Conservation (phyloP, 2,113 vertebrate genomes). For the Azemiops feae region DNA sequence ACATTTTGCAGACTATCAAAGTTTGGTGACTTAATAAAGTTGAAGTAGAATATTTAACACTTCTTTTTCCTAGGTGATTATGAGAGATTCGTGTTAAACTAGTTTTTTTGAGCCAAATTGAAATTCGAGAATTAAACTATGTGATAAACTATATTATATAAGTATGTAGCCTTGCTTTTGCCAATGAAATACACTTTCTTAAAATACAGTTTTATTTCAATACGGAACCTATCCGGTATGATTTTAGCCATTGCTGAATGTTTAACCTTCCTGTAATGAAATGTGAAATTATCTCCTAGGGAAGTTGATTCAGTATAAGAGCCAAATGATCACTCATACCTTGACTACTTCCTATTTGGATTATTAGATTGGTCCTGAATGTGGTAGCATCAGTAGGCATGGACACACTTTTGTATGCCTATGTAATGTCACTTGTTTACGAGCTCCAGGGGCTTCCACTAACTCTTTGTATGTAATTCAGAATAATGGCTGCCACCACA, state of each 20-base stretch:
- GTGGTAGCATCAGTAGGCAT: background rate
- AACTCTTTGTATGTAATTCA: too few relatives aligned
- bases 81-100: background rate
- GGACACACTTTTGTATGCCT: background rate
- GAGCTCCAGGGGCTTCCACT: background rate
- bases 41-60: background rate
- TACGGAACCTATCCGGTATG: background rate
- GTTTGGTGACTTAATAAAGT: background rate
- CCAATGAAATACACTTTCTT: background rate
- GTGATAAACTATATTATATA: background rate
- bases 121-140: background rate
- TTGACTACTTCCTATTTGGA: background rate
- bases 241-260: background rate
- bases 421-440: background rate
- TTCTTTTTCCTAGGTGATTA: background rate
- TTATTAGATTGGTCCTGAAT: background rate
- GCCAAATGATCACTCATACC: background rate
- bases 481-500: too few relatives aligned
- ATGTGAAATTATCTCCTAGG: background rate
- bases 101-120: background rate
- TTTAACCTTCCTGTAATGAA: background rate
- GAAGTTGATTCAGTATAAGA: background rate
- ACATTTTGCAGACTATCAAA: background rate
- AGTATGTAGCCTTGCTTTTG: background rate
- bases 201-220: background rate